These are phyloP conservation scores for Zelleria hepariella DNA, from an alignment of 2,888 invertebrate species.

Conservation along the genomic window DNA sequence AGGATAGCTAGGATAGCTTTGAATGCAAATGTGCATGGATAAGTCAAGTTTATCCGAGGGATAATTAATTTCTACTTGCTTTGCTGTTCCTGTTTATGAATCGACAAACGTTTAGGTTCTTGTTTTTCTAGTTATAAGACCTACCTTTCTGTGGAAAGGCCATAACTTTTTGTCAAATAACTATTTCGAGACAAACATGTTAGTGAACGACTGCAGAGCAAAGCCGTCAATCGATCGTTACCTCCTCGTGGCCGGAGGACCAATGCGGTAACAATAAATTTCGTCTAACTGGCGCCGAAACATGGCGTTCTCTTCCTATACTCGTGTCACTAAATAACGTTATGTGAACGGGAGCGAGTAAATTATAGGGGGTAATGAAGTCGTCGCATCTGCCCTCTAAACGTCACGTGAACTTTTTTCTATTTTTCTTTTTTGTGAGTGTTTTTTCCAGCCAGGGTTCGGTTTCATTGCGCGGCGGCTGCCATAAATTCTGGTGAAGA, in stretches of 20 bases:
- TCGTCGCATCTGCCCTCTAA: slow-evolving; percentile 56
- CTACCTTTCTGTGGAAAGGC: too few relatives aligned
- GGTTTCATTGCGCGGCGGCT: slow-evolving; percentile 38
- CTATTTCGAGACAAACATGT: too few relatives aligned
- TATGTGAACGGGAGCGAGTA: slow-evolving; percentile 57
- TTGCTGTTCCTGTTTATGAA: not conserved
- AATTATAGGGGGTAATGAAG: slow-evolving; percentile 61
- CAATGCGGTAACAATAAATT: slow-evolving; percentile 50
- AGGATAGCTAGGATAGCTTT: not conserved
- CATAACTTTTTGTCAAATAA: too few relatives aligned
- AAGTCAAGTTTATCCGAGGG: not conserved
- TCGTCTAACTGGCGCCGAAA: slow-evolving; percentile 50
- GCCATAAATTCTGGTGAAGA: slow-evolving; percentile 65
- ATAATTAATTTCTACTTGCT: not conserved
- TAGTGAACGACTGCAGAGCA: not conserved
- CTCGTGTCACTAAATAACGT: slow-evolving; percentile 20
- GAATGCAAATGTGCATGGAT: not conserved
- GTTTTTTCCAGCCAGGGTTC: slow-evolving; percentile 42
- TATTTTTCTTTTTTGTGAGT: slow-evolving; percentile 27
- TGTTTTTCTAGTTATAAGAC: too few relatives aligned
- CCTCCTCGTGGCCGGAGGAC: not conserved
- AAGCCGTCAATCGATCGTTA: slow-evolving; percentile 7
- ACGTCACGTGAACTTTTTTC: slow-evolving; percentile 42
- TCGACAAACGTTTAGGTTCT: too few relatives aligned
- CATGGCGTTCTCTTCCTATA: slow-evolving; percentile 57